Percentiles rank a stretch among this genome's conserved stretches.
Conservation (phyloP, 2,888 invertebrate genomes). For the Scotopteryx bipunctaria region DNA sequence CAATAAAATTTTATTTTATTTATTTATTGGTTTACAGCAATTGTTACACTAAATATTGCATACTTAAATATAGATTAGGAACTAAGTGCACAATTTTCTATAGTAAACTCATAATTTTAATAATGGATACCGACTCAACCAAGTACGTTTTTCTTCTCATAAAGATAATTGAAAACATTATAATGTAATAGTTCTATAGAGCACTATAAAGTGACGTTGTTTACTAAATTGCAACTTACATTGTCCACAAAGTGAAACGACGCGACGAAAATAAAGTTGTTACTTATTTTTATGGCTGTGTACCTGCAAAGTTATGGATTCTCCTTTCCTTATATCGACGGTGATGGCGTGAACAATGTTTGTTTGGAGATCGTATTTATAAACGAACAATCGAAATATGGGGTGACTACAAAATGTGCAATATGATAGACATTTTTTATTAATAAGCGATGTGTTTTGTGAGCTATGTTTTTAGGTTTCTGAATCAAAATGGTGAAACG, state of each 20-base stretch:
- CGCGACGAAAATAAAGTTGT: constrained; percentile 53
- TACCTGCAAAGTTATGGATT: constrained; percentile 37
- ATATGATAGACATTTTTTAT: neutral
- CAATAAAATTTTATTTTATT: too few relatives aligned
- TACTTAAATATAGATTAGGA: too few relatives aligned
- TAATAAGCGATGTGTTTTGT: too few relatives aligned
- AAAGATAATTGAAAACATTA: too few relatives aligned
- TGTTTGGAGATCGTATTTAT: constrained; percentile 22
- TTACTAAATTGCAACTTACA: constrained; percentile 56
- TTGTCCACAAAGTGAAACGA: constrained; percentile 49
- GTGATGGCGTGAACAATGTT: constrained; percentile 23
- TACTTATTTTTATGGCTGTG: constrained; percentile 47
- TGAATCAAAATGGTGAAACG: too few relatives aligned
- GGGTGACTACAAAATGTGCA: neutral
- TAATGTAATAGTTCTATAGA: constrained; percentile 13
- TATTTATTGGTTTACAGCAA: too few relatives aligned
- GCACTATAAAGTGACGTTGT: constrained; percentile 47
- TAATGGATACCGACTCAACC: too few relatives aligned
- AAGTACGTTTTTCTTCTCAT: too few relatives aligned
- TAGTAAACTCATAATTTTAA: too few relatives aligned
- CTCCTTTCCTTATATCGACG: constrained; percentile 24
- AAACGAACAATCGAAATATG: neutral
- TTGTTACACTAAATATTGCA: too few relatives aligned
- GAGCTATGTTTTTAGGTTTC: too few relatives aligned
- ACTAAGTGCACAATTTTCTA: too few relatives aligned